Evolutionary conservation across 1,140 invertebrate species (phyloP), one percentile per base, ranked within the genome.

Genomic region (Rhynchophorus ferrugineus): DNA sequence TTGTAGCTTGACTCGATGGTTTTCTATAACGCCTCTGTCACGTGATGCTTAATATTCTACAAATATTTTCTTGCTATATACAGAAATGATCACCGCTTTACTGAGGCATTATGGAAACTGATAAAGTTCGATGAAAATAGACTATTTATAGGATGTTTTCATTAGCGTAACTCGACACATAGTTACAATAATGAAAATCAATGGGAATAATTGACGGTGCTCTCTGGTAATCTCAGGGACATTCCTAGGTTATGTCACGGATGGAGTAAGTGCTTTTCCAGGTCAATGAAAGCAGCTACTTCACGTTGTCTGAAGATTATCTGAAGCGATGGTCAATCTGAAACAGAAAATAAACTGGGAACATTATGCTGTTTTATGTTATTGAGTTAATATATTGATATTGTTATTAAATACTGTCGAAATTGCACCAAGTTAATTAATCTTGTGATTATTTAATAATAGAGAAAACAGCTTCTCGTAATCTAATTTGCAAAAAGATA

Each of bases 221-320:
- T 41, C n/a, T 41, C 20, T 19, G 43, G 29, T n/a, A 7, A 44
- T 34, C 29, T 13, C 43, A 44, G 43, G 1, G 21, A n/a, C 22
- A 29, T 44, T 21, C 20, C 21, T 44, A 34, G 21, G 20, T 17
- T n/a, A 44, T 14, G 21, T 22, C 22, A 22, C 3, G 13, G 14
- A 2, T 22, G 42, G 29, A 49, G 38, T 24, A 59, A 34, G 14
- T 18, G 54, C 36, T 43, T 57, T 54, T 53, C 50, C 58, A 59
- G 58, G 58, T 59, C 58, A 33, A 33, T 14, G 57, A 49, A 59
- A 49, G 39, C 49, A 37, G 46, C 20, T 53, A 35, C 56, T 50
- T 43, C 58, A 45, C 9, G 8, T 21, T 21, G 37, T 29, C 48
- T 7, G 33, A 38, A 29, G 20, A 38, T 45, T 42, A 17, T 42